Evolutionary conservation across 2,113 vertebrate species (phyloP).

Genomic region (Geothlypis trichas): DNA sequence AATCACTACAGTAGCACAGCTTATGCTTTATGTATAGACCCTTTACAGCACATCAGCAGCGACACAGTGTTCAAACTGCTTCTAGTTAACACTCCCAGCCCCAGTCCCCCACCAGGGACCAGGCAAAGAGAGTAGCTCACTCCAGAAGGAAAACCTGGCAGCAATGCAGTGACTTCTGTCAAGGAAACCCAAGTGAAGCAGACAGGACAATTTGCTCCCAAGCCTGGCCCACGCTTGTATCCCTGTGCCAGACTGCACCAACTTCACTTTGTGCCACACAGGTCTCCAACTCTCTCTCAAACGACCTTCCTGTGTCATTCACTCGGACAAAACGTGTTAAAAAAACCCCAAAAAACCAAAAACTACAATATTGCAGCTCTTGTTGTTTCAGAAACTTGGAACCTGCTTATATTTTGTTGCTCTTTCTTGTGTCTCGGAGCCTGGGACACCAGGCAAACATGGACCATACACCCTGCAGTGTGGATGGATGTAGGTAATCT

Average conservation of each 20-base stretch:
- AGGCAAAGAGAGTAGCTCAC: not conserved
- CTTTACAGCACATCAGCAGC: not conserved
- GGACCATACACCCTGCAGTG: not conserved
- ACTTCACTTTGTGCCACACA: not conserved
- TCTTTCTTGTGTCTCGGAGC: not conserved
- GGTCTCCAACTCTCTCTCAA: not conserved
- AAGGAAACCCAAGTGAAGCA: not conserved
- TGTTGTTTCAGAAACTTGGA: not conserved
- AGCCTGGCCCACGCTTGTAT: not conserved
- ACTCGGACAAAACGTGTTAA: not conserved
- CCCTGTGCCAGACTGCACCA: accelerated
- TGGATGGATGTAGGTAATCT: not conserved
- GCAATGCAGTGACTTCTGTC: not conserved
- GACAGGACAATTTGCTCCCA: not conserved
- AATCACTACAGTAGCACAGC: not conserved
- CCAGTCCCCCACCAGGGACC: not conserved
- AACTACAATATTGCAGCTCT: not conserved
- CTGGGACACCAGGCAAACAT: not conserved
- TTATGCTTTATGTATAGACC: not conserved
- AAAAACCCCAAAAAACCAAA: not conserved
- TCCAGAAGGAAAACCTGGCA: not conserved
- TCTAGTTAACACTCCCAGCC: not conserved
- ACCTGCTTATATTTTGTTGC: not conserved
- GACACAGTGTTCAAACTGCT: accelerated
- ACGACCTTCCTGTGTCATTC: not conserved